phyloP scores from a whole-genome alignment of 1,140 invertebrate genomes.

The Drosophila sechellia region DNA sequence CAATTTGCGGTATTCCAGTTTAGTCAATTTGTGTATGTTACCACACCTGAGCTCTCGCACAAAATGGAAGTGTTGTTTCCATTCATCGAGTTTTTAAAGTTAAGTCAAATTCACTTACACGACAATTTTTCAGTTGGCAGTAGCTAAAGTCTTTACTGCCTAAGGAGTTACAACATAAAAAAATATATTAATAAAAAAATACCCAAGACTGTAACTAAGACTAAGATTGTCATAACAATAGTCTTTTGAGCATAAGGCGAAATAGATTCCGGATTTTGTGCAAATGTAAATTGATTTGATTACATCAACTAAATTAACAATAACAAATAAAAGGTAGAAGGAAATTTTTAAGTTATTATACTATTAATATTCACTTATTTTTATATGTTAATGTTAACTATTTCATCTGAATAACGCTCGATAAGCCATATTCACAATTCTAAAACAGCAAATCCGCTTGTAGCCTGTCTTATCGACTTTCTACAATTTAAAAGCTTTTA shows the following conservation, averaged over 20 bases:
- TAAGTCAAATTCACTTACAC: slow-evolving; percentile 19
- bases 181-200: too few relatives aligned
- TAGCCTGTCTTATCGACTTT: too few relatives aligned
- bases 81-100: slow-evolving; percentile 2
- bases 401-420: too few relatives aligned
- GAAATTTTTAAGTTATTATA: too few relatives aligned
- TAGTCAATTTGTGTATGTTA: slow-evolving; percentile 6
- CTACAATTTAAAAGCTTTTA: background rate
- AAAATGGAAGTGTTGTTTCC: slow-evolving; percentile 15
- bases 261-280: background rate
- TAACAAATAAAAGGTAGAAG: too few relatives aligned
- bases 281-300: background rate
- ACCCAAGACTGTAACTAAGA: too few relatives aligned
- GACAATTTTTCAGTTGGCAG: slow-evolving; percentile 36
- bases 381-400: too few relatives aligned
- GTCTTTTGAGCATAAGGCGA: background rate
- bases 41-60: background rate
- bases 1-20: slow-evolving; percentile 37
- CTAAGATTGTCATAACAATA: background rate
- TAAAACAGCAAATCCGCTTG: too few relatives aligned
- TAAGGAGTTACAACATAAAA: background rate
- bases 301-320: background rate
- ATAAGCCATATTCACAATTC: too few relatives aligned
- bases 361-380: too few relatives aligned
- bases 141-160: slow-evolving; percentile 33